Percentiles rank a stretch among this genome's conserved stretches.
phyloP scores from a whole-genome alignment of 2,797 vertebrate species.

The Mastacembelus armatus region DNA sequence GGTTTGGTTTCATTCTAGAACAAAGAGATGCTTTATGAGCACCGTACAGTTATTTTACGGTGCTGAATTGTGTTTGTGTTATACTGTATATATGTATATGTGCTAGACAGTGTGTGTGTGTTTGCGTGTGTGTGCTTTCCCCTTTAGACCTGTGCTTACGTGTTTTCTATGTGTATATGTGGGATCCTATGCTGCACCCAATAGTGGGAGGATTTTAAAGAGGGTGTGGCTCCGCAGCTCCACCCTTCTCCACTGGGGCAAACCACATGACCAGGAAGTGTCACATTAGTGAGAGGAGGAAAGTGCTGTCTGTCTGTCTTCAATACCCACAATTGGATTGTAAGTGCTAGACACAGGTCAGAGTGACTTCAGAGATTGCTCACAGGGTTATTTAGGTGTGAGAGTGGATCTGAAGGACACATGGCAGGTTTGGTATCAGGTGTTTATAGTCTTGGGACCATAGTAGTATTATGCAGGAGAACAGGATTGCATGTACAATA shows the following conservation, averaged over 20 bases:
- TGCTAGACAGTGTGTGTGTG: conserved; percentile 14
- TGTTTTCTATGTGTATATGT: conserved; percentile 31
- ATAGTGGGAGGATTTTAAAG: conserved; percentile 32
- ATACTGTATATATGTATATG: conserved; percentile 3
- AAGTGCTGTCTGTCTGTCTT: conserved; percentile 37
- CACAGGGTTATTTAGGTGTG: not conserved
- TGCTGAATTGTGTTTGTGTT: conserved; percentile 20
- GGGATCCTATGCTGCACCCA: conserved; percentile 42
- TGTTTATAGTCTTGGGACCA: not conserved
- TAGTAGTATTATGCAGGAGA: not conserved
- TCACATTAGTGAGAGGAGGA: conserved; percentile 28
- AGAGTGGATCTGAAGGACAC: not conserved
- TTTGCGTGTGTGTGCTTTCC: conserved; percentile 53
- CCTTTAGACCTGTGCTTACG: conserved; percentile 41
- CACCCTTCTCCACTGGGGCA: conserved; percentile 28
- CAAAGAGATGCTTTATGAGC: conserved; percentile 39
- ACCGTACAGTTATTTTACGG: conserved; percentile 18
- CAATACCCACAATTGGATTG: conserved; percentile 21
- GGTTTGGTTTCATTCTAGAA: conserved; percentile 44
- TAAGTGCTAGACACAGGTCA: conserved; percentile 18
- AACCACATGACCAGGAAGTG: conserved; percentile 53
- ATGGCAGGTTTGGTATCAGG: not conserved
- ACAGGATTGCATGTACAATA: not conserved
- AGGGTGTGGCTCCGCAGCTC: conserved; percentile 16
- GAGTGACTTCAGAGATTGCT: conserved; percentile 18